A percentile compares a stretch with the other conserved stretches of the same genome.
These are phyloP conservation scores for Drosophila rellima DNA, from an alignment of 2,888 invertebrate genomes.

Conservation along the genomic window DNA sequence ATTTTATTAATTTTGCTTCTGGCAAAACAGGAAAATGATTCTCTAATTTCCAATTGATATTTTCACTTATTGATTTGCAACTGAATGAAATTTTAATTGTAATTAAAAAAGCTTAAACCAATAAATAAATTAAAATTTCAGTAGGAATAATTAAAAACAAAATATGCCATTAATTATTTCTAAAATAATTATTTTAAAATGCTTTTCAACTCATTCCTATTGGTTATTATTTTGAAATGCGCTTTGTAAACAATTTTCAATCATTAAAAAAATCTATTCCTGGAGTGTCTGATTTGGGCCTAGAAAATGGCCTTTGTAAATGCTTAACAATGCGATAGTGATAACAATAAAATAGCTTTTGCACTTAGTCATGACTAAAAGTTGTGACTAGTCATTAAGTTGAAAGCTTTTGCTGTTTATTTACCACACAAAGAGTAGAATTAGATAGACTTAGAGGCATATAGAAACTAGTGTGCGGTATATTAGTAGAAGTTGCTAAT, in stretches of 20 bases:
- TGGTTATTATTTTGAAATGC: background rate
- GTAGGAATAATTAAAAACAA: background rate
- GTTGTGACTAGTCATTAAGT: constrained; percentile 59
- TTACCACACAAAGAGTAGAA: constrained; percentile 19
- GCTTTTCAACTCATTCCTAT: background rate
- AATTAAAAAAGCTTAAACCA: background rate
- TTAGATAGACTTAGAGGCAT: constrained; percentile 24
- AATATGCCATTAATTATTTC: background rate
- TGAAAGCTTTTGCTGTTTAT: constrained; percentile 62
- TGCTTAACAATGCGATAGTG: constrained; percentile 34
- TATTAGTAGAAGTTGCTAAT: constrained; percentile 28
- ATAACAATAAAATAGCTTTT: constrained; percentile 35
- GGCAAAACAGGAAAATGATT: background rate
- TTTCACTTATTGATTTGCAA: background rate
- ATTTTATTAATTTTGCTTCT: background rate
- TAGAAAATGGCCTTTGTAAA: constrained; percentile 35
- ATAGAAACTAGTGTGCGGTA: background rate
- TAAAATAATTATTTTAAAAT: background rate
- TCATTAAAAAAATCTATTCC: constrained; percentile 12
- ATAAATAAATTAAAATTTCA: background rate
- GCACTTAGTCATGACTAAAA: constrained; percentile 25
- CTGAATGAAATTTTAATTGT: background rate
- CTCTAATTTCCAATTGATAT: constrained; percentile 7
- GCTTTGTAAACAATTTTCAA: constrained; percentile 6
- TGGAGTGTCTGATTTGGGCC: constrained; percentile 10